Evolutionary conservation across 2,888 invertebrate species (phyloP), one percentile per base, ranked within the genome.

Genomic region (Mythimna vitellina): DNA sequence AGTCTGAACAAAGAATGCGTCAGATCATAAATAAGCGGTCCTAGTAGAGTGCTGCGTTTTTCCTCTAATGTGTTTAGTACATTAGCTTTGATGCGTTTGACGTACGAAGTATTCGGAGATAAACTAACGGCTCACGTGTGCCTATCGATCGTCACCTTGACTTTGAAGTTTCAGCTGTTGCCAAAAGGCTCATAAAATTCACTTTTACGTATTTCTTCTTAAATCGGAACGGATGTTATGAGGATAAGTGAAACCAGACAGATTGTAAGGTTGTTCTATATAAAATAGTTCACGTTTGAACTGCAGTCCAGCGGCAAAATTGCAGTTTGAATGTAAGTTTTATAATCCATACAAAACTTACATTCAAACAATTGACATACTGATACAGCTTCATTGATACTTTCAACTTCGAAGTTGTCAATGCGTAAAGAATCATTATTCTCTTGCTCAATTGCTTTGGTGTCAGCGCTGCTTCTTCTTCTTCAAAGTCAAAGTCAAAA

Each of bases 61-160:
- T 49, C 12, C 22, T 78, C 17, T 61, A 49, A 74, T 61, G 60
- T 78, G 61, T 78, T 54, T 71, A 53, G 53, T 78, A 78, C 60
- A 71, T 60, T 71, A 38, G 22, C 60, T 71, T 74, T 72, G 60
- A 38, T 72, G 35, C 29, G 38, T 49, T 56, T n/a, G 78, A 78
- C 72, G 73, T 49, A 53, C 29, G 60, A 35, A 78, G 22, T 61
- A 60, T 61, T 49, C 0, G 32, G 3, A 53, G 58, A 46, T 57
- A 58, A 60, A 49, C 46, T 54, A 29, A 14, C 51, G 14, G 8
- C 29, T 73, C 25, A 70, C 58, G 78, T 1, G 12, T n/a, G 29
- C 29, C 1, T 58, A 1, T 77, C 35, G 22, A 73, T 46, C 71
- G 78, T 71, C 35, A 32, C 60, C 46, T 5, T 71, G 58, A 38